phyloP scores from a whole-genome alignment of 2,888 invertebrate genomes.

The Cecidostiba fungosa region DNA sequence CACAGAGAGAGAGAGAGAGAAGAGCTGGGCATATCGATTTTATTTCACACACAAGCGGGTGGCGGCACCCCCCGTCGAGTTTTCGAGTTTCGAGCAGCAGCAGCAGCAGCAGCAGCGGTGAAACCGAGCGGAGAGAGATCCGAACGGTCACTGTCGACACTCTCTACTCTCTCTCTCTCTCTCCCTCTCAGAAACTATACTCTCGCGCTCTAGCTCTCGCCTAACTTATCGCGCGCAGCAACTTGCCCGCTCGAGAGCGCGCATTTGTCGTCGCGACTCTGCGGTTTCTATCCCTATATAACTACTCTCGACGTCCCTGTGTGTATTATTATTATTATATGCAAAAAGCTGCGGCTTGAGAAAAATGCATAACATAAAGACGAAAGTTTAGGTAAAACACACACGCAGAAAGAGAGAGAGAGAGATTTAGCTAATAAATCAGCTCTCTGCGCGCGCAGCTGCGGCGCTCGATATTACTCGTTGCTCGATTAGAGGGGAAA shows the following conservation, averaged over 20 bases:
- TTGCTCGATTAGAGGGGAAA: slow-evolving; percentile 56
- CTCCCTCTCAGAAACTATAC: slow-evolving; percentile 20
- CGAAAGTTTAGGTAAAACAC: slow-evolving; percentile 1
- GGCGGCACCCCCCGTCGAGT: slow-evolving; percentile 59
- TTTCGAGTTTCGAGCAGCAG: slow-evolving; percentile 67
- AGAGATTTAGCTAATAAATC: slow-evolving; percentile 58
- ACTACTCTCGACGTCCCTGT: too few species aligned
- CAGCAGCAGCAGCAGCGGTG: slow-evolving; percentile 48
- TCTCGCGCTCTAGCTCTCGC: slow-evolving; percentile 50
- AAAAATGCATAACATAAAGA: neutral
- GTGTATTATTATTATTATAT: slow-evolving; percentile 2
- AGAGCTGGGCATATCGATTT: slow-evolving; percentile 77
- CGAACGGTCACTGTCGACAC: slow-evolving; percentile 61
- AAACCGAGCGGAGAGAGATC: slow-evolving; percentile 56
- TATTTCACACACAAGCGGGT: slow-evolving; percentile 72
- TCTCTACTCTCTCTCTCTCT: slow-evolving; percentile 42
- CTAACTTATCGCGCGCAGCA: slow-evolving; percentile 62
- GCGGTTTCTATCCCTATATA: neutral
- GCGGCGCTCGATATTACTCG: slow-evolving; percentile 49
- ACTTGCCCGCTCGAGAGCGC: slow-evolving; percentile 45
- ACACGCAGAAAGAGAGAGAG: neutral
- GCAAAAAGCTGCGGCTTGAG: slow-evolving; percentile 19
- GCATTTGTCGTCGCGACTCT: slow-evolving; percentile 51
- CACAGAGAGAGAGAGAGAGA: slow-evolving; percentile 54
- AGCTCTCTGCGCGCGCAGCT: slow-evolving; percentile 17